Base-by-base conservation (phyloP, 1,140 invertebrate species). In the Dermatophagoides farinae region DNA sequence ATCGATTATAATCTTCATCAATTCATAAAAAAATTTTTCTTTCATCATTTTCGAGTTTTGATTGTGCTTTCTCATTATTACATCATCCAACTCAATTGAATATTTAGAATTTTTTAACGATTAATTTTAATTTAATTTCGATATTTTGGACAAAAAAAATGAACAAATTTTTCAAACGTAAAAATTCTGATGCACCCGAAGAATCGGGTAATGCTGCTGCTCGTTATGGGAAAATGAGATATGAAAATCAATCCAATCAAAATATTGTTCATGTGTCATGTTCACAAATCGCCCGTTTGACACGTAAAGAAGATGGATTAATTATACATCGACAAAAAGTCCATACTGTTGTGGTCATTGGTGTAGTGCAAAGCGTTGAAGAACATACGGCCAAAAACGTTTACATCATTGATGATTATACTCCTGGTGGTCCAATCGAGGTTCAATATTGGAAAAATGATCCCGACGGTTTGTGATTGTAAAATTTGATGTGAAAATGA, bases 291-390 rank as follows among this genome's bases (percentile, higher is more conserved):
- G 20, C 16, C 6, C 22, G 62, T 1, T 62, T 60, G 38, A 61
- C 61, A 18, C 61, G 61, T 23, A 4, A 25, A 6, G 52, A 58
- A 31, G 61, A 61, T 10, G 62, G 62, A 10, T n/a, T 63, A 11
- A 31, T 63, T 11, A 53, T 63, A n/a, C 55, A 63, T 41, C 20
- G 51, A 23, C 57, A 63, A 41, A 61, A 61, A 40, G 37, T 63
- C 23, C 9, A 55, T n/a, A 20, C 38, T 14, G 2, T 63, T 11
- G 41, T 39, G 1, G 18, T 54, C 2, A 41, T 61, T 47, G 62
- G 51, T 16, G 18, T 51, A 1, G 58, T 63, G n/a, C n/a, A 11
- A 2, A 39, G 23, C 10, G 40, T 63, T 37, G 47, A 60, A 40
- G 62, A 63, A 14, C n/a, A 14, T 16, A 61, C 40, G 8, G 52